phyloP scores from a whole-genome alignment of 2,888 invertebrate species.

The Oscheius sp. region DNA sequence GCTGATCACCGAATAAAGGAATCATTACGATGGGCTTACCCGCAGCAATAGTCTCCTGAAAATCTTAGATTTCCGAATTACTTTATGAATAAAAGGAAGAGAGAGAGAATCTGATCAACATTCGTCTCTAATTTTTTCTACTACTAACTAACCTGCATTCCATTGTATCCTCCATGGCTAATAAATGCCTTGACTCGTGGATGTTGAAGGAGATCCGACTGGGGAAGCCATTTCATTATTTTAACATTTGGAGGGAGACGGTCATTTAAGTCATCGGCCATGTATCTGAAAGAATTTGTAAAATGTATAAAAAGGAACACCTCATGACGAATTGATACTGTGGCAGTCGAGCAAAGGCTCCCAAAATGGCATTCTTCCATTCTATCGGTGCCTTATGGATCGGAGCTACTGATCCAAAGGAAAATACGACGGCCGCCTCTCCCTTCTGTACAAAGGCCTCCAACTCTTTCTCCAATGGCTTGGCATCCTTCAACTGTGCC shows the following conservation, averaged over 20 bases:
- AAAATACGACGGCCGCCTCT: constrained; percentile 38
- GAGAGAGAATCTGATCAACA: background rate
- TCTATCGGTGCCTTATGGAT: constrained; percentile 27
- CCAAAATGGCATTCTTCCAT: constrained; percentile 31
- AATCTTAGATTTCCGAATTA: no score
- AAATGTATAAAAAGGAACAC: no score
- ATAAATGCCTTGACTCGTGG: constrained; percentile 79
- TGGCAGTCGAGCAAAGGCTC: constrained; percentile 38
- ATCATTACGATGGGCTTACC: constrained; percentile 35
- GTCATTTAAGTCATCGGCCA: constrained; percentile 24
- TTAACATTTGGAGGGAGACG: constrained; percentile 44
- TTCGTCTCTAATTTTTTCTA: background rate
- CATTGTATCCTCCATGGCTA: constrained; percentile 81
- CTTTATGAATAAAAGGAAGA: background rate
- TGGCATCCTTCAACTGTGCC: constrained; percentile 41
- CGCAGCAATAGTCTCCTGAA: constrained; percentile 35
- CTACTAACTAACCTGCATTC: constrained; percentile 74
- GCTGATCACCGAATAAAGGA: constrained; percentile 39
- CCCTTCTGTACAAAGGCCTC: constrained; percentile 34
- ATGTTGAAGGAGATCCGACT: constrained; percentile 72
- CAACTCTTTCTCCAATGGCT: constrained; percentile 40
- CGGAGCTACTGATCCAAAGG: constrained; percentile 43
- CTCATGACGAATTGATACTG: constrained; percentile 54
- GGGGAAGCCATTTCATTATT: constrained; percentile 57
- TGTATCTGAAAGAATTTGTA: background rate